Evolutionary conservation across 2,888 invertebrate species (phyloP).

Genomic region (Malthinus flaveolus): DNA sequence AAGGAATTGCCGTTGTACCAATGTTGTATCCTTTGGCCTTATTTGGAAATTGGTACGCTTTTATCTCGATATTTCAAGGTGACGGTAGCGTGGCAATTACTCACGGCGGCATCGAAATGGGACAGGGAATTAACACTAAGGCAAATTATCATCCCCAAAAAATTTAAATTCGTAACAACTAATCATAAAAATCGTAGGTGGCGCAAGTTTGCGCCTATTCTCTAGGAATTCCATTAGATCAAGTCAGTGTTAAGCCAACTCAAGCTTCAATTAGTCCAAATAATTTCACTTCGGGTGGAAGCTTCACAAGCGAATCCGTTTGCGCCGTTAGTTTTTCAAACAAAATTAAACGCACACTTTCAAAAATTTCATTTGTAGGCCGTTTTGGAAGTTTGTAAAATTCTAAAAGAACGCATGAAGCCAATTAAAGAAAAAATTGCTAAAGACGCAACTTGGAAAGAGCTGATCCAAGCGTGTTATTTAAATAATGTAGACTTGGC

Average conservation of each 20-base stretch:
- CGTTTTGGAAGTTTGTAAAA: neutral
- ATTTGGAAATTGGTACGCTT: slow-evolving; percentile 60
- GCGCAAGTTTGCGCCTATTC: slow-evolving; percentile 75
- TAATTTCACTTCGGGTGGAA: slow-evolving; percentile 68
- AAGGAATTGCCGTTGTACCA: slow-evolving; percentile 68
- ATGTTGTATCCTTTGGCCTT: slow-evolving; percentile 67
- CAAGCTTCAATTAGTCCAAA: slow-evolving; percentile 70
- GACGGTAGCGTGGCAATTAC: slow-evolving; percentile 73
- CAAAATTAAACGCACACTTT: no score
- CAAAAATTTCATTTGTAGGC: neutral
- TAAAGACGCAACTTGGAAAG: slow-evolving; percentile 60
- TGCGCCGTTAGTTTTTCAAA: slow-evolving; percentile 49
- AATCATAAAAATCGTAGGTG: slow-evolving; percentile 53
- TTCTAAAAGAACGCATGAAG: slow-evolving; percentile 33
- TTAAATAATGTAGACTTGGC: slow-evolving; percentile 61
- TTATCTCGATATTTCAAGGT: slow-evolving; percentile 70
- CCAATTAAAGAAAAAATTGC: slow-evolving; percentile 61
- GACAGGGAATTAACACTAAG: slow-evolving; percentile 72
- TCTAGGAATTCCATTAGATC: slow-evolving; percentile 69
- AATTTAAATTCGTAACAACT: neutral
- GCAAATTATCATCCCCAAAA: neutral
- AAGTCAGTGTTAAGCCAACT: slow-evolving; percentile 68
- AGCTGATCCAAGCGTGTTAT: slow-evolving; percentile 59
- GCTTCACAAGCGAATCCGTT: slow-evolving; percentile 71
- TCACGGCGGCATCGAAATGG: slow-evolving; percentile 76